Evolutionary conservation across 2,888 invertebrate genomes (phyloP).

Genomic region (Drosophila subsilvestris): DNA sequence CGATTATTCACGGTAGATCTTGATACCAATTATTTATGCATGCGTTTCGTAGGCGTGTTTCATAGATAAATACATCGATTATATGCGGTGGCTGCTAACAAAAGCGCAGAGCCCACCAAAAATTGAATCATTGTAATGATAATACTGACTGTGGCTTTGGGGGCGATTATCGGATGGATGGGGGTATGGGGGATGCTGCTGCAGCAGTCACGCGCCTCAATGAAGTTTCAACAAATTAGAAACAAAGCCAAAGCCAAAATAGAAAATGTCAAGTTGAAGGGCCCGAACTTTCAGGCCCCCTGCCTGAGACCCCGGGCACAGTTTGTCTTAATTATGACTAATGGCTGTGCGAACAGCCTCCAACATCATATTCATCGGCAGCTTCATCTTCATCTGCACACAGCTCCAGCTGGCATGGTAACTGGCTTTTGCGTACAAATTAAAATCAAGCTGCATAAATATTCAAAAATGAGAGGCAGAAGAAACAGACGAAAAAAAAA

Average conservation of each 20-base stretch:
- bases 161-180: conserved; percentile 3
- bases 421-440: conserved; percentile 1
- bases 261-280: conserved; percentile 59
- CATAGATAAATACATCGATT: conserved; percentile 12
- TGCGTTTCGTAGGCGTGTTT: conserved; percentile 33
- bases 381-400: neutral
- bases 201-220: conserved; percentile 27
- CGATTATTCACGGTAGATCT: conserved; percentile 26
- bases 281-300: conserved; percentile 11
- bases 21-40: neutral
- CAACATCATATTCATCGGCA: conserved; percentile 4
- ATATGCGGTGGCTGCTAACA: conserved; percentile 11
- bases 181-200: too few relatives aligned
- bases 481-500: neutral
- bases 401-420: neutral
- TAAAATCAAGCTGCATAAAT: conserved; percentile 12
- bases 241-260: conserved; percentile 12
- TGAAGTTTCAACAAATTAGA: conserved; percentile 10
- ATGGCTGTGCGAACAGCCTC: conserved; percentile 51
- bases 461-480: neutral
- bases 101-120: neutral
- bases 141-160: neutral
- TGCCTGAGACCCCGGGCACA: conserved; percentile 41
- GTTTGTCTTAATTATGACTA: conserved; percentile 67
- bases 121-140: conserved; percentile 1